Percentiles rank a stretch among this genome's conserved stretches.
Conservation (phyloP, 2,797 vertebrate species). For the Pteronotus mesoamericanus region DNA sequence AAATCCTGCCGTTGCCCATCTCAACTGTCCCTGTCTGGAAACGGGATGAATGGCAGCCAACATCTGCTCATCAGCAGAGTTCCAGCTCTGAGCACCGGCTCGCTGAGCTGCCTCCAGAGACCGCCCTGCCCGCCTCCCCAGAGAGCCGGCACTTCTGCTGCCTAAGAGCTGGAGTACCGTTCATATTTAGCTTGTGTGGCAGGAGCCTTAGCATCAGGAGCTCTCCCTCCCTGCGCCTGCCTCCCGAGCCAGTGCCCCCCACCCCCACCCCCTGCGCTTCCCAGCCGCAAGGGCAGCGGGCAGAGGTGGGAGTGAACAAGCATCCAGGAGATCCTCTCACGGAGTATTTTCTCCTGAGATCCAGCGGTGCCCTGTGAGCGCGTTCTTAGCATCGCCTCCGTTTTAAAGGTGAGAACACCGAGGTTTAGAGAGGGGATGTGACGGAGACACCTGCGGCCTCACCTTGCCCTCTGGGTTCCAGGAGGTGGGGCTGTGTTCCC, state of each 20-base stretch:
- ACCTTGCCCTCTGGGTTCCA: neutral
- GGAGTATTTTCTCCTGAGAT: neutral
- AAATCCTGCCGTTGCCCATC: neutral
- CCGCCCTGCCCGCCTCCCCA: constrained; percentile 40
- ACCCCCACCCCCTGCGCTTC: too few species aligned
- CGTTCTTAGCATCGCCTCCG: neutral
- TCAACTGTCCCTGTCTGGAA: neutral
- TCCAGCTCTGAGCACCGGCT: constrained; percentile 6
- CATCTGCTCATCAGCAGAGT: constrained; percentile 40
- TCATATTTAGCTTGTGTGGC: constrained; percentile 8
- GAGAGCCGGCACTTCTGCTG: constrained; percentile 44
- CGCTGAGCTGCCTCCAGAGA: constrained; percentile 30
- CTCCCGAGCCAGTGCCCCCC: neutral
- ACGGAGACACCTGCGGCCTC: neutral
- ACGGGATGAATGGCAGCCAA: constrained; percentile 37
- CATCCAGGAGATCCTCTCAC: neutral
- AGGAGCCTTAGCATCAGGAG: constrained; percentile 6
- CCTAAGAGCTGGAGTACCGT: constrained; percentile 44
- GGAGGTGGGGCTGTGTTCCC: neutral
- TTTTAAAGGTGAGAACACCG: constrained; percentile 18
- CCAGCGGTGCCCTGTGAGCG: neutral
- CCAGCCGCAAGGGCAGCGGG: neutral
- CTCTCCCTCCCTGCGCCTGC: neutral
- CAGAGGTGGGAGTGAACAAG: neutral
- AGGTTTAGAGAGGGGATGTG: neutral